Conservation (phyloP, 2,797 vertebrate genomes). For the Pogonophryne albipinna region DNA sequence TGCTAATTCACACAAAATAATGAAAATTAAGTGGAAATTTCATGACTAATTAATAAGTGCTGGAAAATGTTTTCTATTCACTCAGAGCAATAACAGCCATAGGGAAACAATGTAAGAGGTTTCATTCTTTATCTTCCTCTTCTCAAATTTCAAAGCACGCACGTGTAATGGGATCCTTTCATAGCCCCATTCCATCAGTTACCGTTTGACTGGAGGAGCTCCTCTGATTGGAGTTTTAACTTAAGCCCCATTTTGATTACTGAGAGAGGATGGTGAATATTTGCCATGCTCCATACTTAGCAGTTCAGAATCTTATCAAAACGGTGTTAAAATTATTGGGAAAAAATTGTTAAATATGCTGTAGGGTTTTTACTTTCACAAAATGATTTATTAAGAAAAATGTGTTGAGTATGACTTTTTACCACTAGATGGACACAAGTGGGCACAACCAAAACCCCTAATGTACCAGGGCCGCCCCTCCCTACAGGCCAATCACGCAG, state of each 20-base stretch:
- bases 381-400: no score
- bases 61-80: constrained; percentile 34
- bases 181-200: constrained; percentile 25
- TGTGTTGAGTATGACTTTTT: no score
- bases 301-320: background rate
- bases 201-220: constrained; percentile 27
- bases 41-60: constrained; percentile 31
- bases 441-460: no score
- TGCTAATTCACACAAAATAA: constrained; percentile 33
- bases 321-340: background rate
- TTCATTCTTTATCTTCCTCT: constrained; percentile 19
- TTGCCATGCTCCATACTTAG: background rate
- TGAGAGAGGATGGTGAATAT: background rate
- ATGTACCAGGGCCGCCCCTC: background rate
- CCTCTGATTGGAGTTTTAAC: constrained; percentile 32
- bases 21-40: constrained; percentile 23
- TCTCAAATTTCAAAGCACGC: constrained; percentile 38
- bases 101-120: constrained; percentile 30
- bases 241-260: constrained; percentile 4
- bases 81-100: constrained; percentile 36
- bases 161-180: constrained; percentile 35
- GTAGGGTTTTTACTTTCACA: no score
- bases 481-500: no score
- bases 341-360: background rate
- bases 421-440: no score